A percentile compares a stretch with the other conserved stretches of the same genome.
Evolutionary conservation across 2,797 vertebrate species (phyloP).

Genomic region (Choloepus didactylus): DNA sequence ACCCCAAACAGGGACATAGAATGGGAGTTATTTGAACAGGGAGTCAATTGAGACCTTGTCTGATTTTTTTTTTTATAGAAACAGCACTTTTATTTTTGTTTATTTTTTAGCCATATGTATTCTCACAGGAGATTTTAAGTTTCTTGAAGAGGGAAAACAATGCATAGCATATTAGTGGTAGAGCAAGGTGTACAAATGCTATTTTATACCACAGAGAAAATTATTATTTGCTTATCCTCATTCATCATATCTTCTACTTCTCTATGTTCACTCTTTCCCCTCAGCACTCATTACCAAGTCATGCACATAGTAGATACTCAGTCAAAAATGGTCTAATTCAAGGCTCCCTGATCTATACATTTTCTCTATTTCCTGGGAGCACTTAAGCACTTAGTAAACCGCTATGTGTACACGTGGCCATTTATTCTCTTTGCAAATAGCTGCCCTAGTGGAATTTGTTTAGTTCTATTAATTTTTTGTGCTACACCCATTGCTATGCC

Average conservation of each 20-base stretch:
- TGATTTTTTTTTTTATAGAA: not conserved
- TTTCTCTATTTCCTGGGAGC: not conserved
- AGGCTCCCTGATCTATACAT: not conserved
- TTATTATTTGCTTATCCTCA: constrained; percentile 53
- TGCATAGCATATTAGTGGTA: not conserved
- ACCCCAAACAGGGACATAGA: not conserved
- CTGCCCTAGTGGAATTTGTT: not conserved
- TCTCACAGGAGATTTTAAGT: not conserved
- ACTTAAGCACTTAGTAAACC: constrained; percentile 28
- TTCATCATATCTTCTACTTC: constrained; percentile 25
- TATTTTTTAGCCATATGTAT: constrained; percentile 38
- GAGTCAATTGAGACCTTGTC: constrained; percentile 40
- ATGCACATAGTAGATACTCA: not conserved
- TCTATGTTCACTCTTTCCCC: not conserved
- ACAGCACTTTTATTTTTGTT: constrained; percentile 22
- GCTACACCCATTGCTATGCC: not conserved
- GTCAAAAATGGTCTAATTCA: constrained; percentile 48
- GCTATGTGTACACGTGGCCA: not conserved
- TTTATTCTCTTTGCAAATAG: constrained; percentile 60
- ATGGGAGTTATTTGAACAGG: constrained; percentile 47
- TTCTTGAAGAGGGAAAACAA: not conserved
- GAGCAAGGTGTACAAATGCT: not conserved
- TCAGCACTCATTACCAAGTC: constrained; percentile 8
- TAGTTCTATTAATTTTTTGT: not conserved
- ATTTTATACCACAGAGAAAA: constrained; percentile 50